Evolutionary conservation across 2,113 vertebrate genomes (phyloP), one percentile per base, ranked within the genome.

Genomic region (Osmerus mordax): DNA sequence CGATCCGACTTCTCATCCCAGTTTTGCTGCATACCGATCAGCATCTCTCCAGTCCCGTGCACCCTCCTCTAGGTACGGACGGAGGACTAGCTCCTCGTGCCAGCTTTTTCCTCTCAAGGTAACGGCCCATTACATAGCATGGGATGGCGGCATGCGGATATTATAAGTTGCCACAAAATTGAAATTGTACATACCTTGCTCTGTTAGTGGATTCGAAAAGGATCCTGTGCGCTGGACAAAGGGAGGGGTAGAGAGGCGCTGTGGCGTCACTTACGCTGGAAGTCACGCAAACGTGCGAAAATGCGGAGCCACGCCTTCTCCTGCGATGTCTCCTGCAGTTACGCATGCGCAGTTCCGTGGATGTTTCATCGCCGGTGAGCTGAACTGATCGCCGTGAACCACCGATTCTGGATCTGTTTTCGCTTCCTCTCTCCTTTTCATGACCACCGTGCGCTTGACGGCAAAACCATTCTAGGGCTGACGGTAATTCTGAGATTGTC

Each of bases 181-280:
- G 23, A 3, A 41, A 63, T 72, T 59, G 4, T 15, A 86, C 87
- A 7, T 88, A 91, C 91, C 88, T 88, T 52, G 3, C 5, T 72
- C 72, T 47, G 73, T 58, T 71, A 66, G 71, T 66, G 75, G 56
- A 32, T 74, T 76, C 65, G 77, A 83, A 80, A 83, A 80, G 76
- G 72, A 87, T 82, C 60, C 68, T 61, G 78, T 87, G 74, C 80
- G 72, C 80, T 16, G 84, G 79, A 87, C 83, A 86, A 83, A 82
- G 78, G 79, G 87, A 87, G 82, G 71, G 60, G 83, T 87, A 23
- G 21, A 77, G 80, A 67, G 69, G 75, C 28, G 77, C 16, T 64
- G 29, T 15, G 9, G 28, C 80, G 84, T 82, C 71, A 81, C 63
- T 66, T 72, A 78, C 72, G 77, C 23, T 25, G 72, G 56, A 3